phyloP scores from a whole-genome alignment of 2,113 vertebrate species.

The Cavia porcellus region DNA sequence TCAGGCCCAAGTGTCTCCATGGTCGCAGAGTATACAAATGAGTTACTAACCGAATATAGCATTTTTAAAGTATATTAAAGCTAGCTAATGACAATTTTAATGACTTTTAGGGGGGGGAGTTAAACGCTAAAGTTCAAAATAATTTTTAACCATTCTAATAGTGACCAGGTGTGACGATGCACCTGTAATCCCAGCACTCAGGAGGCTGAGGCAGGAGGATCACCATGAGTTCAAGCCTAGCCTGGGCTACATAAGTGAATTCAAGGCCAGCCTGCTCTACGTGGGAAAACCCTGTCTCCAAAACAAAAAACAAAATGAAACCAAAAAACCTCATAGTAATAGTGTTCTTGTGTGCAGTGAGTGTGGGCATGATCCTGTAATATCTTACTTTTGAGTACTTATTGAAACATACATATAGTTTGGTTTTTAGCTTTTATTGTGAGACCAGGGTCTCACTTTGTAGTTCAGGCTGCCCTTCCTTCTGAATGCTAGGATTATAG shows the following conservation, averaged over 20 bases:
- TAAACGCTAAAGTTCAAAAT: slow-evolving; percentile 10
- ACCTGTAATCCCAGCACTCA: background rate
- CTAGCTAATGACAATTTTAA: background rate
- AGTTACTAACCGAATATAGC: slow-evolving; percentile 23
- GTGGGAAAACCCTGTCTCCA: background rate
- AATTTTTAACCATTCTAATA: slow-evolving; percentile 47
- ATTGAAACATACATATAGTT: slow-evolving; percentile 26
- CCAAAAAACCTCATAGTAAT: background rate
- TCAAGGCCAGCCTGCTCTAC: background rate
- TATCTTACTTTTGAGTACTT: slow-evolving; percentile 39
- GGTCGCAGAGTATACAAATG: background rate
- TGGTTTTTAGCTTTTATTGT: background rate
- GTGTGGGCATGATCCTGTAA: background rate
- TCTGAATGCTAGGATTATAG: background rate
- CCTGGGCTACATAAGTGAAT: background rate
- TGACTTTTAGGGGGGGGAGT: background rate
- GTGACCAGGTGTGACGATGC: background rate
- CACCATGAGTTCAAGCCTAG: too few species aligned
- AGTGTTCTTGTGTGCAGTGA: background rate
- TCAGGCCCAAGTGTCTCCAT: background rate
- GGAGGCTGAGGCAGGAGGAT: background rate
- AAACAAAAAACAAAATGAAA: background rate
- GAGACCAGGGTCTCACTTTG: background rate
- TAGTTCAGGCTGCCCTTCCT: background rate
- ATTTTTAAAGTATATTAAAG: slow-evolving; percentile 25